Evolutionary conservation across 2,888 invertebrate genomes (phyloP).

Genomic region (Anorthoa munda): DNA sequence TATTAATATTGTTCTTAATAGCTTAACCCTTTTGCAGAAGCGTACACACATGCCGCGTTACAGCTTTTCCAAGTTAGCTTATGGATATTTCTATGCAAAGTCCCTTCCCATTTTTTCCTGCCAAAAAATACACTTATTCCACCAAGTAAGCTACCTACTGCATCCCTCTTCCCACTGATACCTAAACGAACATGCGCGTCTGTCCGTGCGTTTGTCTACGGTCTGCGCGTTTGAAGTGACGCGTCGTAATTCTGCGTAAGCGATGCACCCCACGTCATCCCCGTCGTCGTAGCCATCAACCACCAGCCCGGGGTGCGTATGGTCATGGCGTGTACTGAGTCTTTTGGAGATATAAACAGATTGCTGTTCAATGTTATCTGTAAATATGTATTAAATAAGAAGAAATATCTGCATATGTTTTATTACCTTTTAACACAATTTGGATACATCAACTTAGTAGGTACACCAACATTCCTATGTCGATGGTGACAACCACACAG

Average conservation of each 20-base stretch:
- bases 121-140: not conserved
- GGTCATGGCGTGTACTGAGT: constrained; percentile 1
- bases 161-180: not conserved
- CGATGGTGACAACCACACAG: too few species aligned
- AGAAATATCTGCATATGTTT: too few species aligned
- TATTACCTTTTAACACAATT: too few species aligned
- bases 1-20: too few species aligned
- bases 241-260: constrained; percentile 68
- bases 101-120: not conserved
- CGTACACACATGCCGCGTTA: not conserved
- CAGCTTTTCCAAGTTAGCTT: not conserved
- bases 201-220: constrained; percentile 20
- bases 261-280: constrained; percentile 47
- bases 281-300: constrained; percentile 4
- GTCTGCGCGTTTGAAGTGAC: constrained; percentile 66
- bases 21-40: not conserved
- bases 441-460: too few species aligned
- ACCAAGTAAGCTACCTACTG: too few species aligned
- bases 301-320: constrained; percentile 3
- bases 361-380: not conserved
- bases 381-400: too few species aligned
- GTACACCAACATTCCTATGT: too few species aligned
- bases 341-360: constrained; percentile 1
- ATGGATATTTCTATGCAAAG: not conserved
- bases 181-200: not conserved